These are phyloP conservation scores for Magallana nippona DNA, from an alignment of 2,888 invertebrate genomes.

Conservation along the genomic window DNA sequence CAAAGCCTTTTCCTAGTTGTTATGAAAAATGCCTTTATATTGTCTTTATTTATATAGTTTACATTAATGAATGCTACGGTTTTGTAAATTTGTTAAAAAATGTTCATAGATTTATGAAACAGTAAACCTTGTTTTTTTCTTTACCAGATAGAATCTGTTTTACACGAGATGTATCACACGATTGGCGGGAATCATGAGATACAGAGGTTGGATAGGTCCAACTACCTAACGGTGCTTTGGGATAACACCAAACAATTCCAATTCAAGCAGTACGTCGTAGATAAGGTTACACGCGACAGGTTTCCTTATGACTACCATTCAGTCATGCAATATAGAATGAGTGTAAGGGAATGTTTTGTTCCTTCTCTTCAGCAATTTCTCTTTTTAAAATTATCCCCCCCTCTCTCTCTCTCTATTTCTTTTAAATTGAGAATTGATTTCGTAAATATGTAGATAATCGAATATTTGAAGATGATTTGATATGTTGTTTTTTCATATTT, in stretches of 20 bases:
- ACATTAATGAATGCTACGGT: too few species aligned
- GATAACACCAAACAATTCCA: neutral
- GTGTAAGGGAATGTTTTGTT: too few species aligned
- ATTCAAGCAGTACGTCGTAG: neutral
- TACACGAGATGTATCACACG: neutral
- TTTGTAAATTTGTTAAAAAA: too few species aligned
- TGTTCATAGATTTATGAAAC: too few species aligned
- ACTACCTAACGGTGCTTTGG: neutral
- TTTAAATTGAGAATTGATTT: too few species aligned
- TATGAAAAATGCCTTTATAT: neutral
- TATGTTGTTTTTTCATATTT: too few species aligned
- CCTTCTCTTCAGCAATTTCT: too few species aligned
- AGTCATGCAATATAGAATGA: neutral
- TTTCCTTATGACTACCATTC: neutral
- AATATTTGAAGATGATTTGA: too few species aligned
- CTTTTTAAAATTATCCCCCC: neutral
- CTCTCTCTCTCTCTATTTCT: neutral
- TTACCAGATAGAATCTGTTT: neutral
- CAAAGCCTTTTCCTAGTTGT: too few species aligned
- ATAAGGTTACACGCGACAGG: neutral
- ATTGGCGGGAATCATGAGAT: neutral
- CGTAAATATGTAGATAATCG: too few species aligned
- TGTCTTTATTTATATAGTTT: neutral
- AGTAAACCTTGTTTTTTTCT: too few species aligned
- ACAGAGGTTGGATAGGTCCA: neutral